Base-by-base conservation (phyloP, 2,113 vertebrate species). In the Genyomyrus donnyi region DNA sequence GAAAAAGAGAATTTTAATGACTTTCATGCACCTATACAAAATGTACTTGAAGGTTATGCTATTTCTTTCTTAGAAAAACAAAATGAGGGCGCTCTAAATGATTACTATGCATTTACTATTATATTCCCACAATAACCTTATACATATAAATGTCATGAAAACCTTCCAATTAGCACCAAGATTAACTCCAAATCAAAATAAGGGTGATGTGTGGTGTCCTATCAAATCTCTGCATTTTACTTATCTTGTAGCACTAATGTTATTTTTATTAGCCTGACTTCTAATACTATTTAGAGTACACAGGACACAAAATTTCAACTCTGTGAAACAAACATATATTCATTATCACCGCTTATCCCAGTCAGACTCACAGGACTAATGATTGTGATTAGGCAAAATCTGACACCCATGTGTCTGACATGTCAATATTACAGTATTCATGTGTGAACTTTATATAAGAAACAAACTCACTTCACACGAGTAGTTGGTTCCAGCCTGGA, bases 401-500 rank as follows among this genome's bases (percentile, higher is more conserved):
- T 50, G 77, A 42, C 11, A 80, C 31, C 4, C 74, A 80, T 31
- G 10, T 13, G 62, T 66, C 62, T 66, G 9, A 27, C 62, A 77
- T 80, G 74, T 42, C 74, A 77, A 53, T 70, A n/a, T 58, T 24
- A 77, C 35, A 80, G 49, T 27, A 48, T 17, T 6, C 1, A 7
- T 45, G 21, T 24, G 42, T 85, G 45, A 46, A 42, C 42, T 46
- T 3, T 46, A 85, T n/a, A 10, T n/a, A 13, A 70, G 6, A 80
- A 52, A 46, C 27, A 46, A 10, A 89, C 91, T 94, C 91, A 96
- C 96, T 94, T 95, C 93, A 89, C 96, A 96, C 2, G 94, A 94
- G 91, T 96, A 96, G 86, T 96, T 96, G 87, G 88, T 93, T 89
- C 91, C 95, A 90, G 90, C 91, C 70, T 92, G 56, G 3, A 96